Base-by-base conservation (phyloP, 92 coral and sea anemone species). In the Porites evermanni region DNA sequence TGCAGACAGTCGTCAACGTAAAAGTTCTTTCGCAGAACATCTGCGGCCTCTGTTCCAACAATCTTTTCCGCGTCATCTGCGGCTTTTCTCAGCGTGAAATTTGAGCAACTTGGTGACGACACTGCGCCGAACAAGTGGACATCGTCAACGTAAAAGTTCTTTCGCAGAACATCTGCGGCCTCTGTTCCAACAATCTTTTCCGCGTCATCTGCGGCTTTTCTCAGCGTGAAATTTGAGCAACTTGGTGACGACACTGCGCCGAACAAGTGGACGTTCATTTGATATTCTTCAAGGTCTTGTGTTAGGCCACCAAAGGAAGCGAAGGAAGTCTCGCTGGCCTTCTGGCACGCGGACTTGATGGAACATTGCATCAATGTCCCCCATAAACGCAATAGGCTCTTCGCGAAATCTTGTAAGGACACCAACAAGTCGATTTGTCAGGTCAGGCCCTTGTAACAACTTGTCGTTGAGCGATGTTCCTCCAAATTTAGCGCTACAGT, bases 381-480 rank as follows among this genome's bases (percentile, higher is more conserved):
- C 68, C 79, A 52, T 53, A 16, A 66, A 79, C 6, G 86, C 90
- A 50, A 87, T 63, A 11, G 86, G 78, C 23, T 67, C 56, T 24
- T 79, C 16, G 13, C 79, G 69, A 53, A 86, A 86, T 69, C 86
- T 69, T 26, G 84, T 51, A 24, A 86, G 67, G n/a, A 86, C 79
- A n/a, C 86, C 53, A 54, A 79, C 47, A 6, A 72, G 64, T n/a
- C 38, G 2, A 17, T 59, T 87, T 8, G 87, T 80, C 54, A 80
- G 38, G 72, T 87, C 83, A 1, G 91, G 88, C 47, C 84, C 91
- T 73, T 88, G 74, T 13, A 65, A 17, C 26, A 82, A 12, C 61
- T 74, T 17, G 64, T 81, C 61, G 18, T 87, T 87, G 11, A 80
- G 74, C 6, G 87, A 87, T 47, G 53, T 56, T 12, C 81, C 81